Base-by-base conservation (phyloP, 2,797 vertebrate species). In the Melanotaenia trifasciata region DNA sequence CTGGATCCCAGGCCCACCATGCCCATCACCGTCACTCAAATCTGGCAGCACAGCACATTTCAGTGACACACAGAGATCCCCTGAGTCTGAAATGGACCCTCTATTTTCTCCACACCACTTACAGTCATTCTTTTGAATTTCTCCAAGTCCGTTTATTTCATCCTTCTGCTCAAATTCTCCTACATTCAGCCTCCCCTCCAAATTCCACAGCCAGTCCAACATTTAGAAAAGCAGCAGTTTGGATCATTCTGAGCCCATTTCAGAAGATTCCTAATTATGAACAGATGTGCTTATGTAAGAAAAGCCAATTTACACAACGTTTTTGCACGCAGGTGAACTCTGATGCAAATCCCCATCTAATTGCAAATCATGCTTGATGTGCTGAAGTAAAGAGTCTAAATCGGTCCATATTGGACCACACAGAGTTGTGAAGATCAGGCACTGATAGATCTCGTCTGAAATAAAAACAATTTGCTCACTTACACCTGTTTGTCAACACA, bases 21-120 rank as follows among this genome's bases (percentile, higher is more conserved):
- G 76, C 86, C 89, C 87, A 89, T 94, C 90, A 93, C 90, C 94
- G 93, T 91, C 93, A 94, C 74, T 93, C 92, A 88, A 59, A 78
- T 87, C 88, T 86, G 84, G 78, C 90, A 84, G 76, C 77, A 75
- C 64, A 85, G 78, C 58, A 28, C 59, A 63, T 89, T 70, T 77
- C 70, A 70, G 83, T 92, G 92, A 92, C 92, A 90, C 67, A 74
- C 43, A 43, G 59, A 71, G 72, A 79, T 90, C 91, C 90, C 89
- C 50, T 3, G 87, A 83, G 89, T 83, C 76, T 22, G 26, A 86
- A 67, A 79, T 58, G 53, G 83, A 76, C 64, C 77, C 68, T 64
- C 43, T 76, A 71, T 53, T 76, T 79, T 58, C 67, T 59, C 58
- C 60, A 50, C 54, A 57, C 47, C 57, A 67, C 64, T 70, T 75